Percentiles rank a stretch among this genome's conserved stretches.
These are phyloP conservation scores for Norana najaformis DNA, from an alignment of 2,888 invertebrate species.

Conservation along the genomic window DNA sequence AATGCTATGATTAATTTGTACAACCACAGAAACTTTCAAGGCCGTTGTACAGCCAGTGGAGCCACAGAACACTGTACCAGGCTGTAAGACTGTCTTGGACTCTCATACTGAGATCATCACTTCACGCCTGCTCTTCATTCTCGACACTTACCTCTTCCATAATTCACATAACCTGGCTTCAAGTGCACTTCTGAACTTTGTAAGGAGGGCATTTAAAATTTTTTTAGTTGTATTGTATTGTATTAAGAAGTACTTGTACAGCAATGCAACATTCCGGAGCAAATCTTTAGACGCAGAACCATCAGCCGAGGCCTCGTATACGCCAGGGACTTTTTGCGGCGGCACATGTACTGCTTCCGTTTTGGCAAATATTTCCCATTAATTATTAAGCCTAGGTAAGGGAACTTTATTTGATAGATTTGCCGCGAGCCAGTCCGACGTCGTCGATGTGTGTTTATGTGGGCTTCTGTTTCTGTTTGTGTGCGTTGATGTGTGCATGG, in stretches of 20 bases:
- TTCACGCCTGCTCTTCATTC: too few species aligned
- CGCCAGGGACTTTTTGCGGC: background rate
- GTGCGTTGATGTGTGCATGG: background rate
- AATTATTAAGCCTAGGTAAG: slow-evolving; percentile 5
- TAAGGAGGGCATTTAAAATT: too few species aligned
- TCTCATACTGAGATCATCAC: too few species aligned
- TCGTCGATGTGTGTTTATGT: background rate
- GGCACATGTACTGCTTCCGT: background rate
- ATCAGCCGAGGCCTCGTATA: background rate
- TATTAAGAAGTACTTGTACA: background rate
- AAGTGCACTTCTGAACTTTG: too few species aligned
- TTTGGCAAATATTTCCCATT: slow-evolving; percentile 24
- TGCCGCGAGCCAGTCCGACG: background rate
- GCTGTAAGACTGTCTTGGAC: too few species aligned
- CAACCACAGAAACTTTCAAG: background rate
- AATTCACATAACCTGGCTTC: too few species aligned
- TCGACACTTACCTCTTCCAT: too few species aligned
- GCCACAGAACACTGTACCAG: background rate
- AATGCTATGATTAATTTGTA: background rate
- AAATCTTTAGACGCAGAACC: background rate
- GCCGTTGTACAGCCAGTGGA: background rate
- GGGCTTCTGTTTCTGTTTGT: background rate
- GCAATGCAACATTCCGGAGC: background rate
- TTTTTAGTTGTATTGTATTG: too few species aligned
- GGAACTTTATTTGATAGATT: slow-evolving; percentile 13